Evolutionary conservation across 2,113 vertebrate genomes (phyloP), one percentile per base, ranked within the genome.

Genomic region (Grammomys dolichurus): DNA sequence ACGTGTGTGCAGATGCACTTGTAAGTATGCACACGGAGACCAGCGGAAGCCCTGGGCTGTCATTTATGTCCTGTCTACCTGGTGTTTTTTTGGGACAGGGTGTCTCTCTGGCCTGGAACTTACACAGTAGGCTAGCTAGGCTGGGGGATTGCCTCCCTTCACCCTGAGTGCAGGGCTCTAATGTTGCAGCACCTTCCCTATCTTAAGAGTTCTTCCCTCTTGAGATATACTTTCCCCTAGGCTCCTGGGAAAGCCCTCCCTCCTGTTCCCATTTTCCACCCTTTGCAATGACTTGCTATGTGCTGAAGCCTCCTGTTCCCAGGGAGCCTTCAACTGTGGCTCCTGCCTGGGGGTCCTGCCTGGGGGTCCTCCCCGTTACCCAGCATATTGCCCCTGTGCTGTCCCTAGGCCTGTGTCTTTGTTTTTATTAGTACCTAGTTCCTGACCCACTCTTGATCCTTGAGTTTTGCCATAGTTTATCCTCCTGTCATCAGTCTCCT

Each of bases 241-340:
- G 48, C 46, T 82, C 51, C 96, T 54, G 43, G 70, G 80, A 90
- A 85, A 54, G 72, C 20, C 0, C 31, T n/a, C 63, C 51, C 84
- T 9, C 26, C 28, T 54, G 48, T 3, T 0, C 72, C 63, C 24
- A 5, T 31, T 0, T 6, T 7, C 2, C 40, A 9, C 24, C 0
- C 0, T 67, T 36, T 48, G 14, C 40, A 9, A 1, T 6, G 28
- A 8, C 60, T 93, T 5, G 60, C 36, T 48, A 46, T 40, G 33
- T 80, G 31, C 58, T 24, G 8, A 7, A 20, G 28, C 16, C 51
- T 36, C 80, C 48, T 67, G 63, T 84, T 33, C 16, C 51, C 33
- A 0, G 0, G 31, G n/a, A 73, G 54, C 40, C 60, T 93, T 33
- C 46, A 58, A 28, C 65, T 67, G 65, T 26, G 3, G 65, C 9